Conservation (phyloP, 2,888 invertebrate species). For the Cancer borealis region DNA sequence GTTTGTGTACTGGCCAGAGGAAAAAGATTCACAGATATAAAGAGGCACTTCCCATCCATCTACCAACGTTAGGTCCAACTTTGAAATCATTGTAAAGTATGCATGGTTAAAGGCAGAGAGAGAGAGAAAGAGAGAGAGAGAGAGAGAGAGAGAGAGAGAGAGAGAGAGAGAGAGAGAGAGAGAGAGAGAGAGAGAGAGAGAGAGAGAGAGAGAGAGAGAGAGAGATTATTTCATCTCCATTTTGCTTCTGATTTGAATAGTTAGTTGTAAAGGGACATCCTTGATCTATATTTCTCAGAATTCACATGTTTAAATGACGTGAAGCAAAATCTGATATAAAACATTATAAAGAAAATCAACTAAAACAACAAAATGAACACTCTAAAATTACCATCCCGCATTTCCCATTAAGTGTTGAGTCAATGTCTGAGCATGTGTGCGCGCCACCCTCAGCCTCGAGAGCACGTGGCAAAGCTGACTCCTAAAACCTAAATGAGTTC, state of each 20-base stretch:
- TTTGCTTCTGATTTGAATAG: not conserved
- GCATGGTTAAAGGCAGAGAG: not conserved
- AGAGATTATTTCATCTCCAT: not conserved
- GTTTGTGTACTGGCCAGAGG: constrained; percentile 3
- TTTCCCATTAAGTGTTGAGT: not conserved
- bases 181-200: not conserved
- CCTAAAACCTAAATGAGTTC: not conserved
- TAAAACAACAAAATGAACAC: not conserved
- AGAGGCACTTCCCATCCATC: not conserved
- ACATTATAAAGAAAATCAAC: not conserved
- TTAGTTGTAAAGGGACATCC: not conserved
- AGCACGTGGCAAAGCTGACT: not conserved
- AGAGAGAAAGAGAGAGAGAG: too few relatives aligned
- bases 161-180: not conserved
- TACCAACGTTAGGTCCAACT: not conserved
- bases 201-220: not conserved
- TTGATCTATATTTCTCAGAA: not conserved
- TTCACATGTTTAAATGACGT: not conserved
- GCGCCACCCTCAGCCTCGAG: not conserved
- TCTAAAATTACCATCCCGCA: not conserved
- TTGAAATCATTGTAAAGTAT: not conserved
- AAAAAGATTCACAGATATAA: not conserved
- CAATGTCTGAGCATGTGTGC: not conserved
- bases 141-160: not conserved
- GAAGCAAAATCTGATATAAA: not conserved